A percentile compares a stretch with the other conserved stretches of the same genome.
Conservation (phyloP, 2,888 invertebrate species). For the Limenitis camilla region DNA sequence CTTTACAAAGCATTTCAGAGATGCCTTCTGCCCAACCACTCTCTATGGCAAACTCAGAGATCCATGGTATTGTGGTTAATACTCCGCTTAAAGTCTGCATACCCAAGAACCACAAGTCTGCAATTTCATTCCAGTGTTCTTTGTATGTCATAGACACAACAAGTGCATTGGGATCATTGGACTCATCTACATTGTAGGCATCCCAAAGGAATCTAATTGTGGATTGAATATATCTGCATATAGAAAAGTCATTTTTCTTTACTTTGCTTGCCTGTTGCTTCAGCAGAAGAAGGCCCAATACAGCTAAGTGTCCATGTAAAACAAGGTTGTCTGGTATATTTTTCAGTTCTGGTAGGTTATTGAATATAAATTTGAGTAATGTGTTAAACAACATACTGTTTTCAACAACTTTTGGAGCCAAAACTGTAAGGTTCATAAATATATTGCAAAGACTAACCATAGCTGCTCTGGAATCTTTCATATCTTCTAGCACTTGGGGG, state of each 20-base stretch:
- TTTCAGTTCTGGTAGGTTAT: conserved; percentile 88
- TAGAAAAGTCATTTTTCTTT: conserved; percentile 91
- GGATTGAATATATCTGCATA: conserved; percentile 90
- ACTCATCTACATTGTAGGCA: conserved; percentile 92
- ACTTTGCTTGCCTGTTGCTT: conserved; percentile 89
- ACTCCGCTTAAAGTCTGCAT: conserved; percentile 94
- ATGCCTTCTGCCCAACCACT: conserved; percentile 96
- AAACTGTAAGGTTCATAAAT: conserved; percentile 92
- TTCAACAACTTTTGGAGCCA: conserved; percentile 89
- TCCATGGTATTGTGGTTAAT: conserved; percentile 87
- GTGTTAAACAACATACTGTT: conserved; percentile 84
- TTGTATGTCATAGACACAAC: conserved; percentile 91
- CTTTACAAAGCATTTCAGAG: conserved; percentile 85
- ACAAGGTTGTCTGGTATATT: conserved; percentile 88
- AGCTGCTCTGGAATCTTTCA: conserved; percentile 88
- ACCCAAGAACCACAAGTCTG: conserved; percentile 93
- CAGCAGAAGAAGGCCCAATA: conserved; percentile 85
- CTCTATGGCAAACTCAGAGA: conserved; percentile 92
- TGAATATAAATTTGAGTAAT: conserved; percentile 88
- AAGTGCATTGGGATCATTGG: conserved; percentile 85
- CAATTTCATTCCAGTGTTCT: conserved; percentile 90
- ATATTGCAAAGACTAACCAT: conserved; percentile 93
- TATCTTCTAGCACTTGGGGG: conserved; percentile 83
- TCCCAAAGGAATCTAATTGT: conserved; percentile 95
- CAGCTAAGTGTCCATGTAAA: conserved; percentile 87